phyloP scores from a whole-genome alignment of 2,113 vertebrate species.

The Gallinago undulata region DNA sequence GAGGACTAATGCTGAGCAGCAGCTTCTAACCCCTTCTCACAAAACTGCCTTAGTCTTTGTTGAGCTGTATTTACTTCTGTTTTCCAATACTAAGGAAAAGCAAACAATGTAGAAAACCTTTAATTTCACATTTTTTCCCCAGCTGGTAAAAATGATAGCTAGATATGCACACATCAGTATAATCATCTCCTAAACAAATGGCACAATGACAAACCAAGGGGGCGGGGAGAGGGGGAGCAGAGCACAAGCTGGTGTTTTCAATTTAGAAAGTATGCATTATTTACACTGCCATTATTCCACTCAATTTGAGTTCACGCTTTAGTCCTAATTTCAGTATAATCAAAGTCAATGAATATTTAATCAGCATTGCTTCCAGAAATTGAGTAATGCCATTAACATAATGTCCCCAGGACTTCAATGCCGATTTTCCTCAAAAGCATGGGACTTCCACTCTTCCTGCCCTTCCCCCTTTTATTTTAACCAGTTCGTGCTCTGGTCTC shows the following conservation, averaged over 20 bases:
- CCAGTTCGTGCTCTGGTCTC: background rate
- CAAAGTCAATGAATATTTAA: slow-evolving; percentile 94
- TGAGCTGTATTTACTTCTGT: slow-evolving; percentile 23
- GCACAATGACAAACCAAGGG: slow-evolving; percentile 74
- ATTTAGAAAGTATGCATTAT: slow-evolving; percentile 90
- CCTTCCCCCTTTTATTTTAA: slow-evolving; percentile 43
- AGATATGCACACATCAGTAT: slow-evolving; percentile 67
- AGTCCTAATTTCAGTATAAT: slow-evolving; percentile 92
- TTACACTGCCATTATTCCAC: slow-evolving; percentile 89
- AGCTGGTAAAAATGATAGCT: slow-evolving; percentile 71
- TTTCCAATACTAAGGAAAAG: slow-evolving; percentile 70
- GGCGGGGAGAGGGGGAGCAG: slow-evolving; percentile 62
- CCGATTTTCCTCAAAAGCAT: slow-evolving; percentile 78
- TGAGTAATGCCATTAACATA: slow-evolving; percentile 90
- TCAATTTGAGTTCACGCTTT: slow-evolving; percentile 86
- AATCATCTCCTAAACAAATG: slow-evolving; percentile 83
- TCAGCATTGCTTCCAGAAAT: slow-evolving; percentile 87
- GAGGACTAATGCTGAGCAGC: background rate
- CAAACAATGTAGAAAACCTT: slow-evolving; percentile 70
- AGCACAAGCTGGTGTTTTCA: slow-evolving; percentile 84
- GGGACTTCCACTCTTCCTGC: slow-evolving; percentile 61
- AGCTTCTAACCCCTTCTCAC: background rate
- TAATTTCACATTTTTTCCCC: slow-evolving; percentile 60
- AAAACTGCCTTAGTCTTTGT: background rate
- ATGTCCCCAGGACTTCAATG: slow-evolving; percentile 82